Percentiles rank a stretch among this genome's conserved stretches.
phyloP scores from a whole-genome alignment of 1,140 invertebrate genomes.

The Pogonognathellus flavescens region DNA sequence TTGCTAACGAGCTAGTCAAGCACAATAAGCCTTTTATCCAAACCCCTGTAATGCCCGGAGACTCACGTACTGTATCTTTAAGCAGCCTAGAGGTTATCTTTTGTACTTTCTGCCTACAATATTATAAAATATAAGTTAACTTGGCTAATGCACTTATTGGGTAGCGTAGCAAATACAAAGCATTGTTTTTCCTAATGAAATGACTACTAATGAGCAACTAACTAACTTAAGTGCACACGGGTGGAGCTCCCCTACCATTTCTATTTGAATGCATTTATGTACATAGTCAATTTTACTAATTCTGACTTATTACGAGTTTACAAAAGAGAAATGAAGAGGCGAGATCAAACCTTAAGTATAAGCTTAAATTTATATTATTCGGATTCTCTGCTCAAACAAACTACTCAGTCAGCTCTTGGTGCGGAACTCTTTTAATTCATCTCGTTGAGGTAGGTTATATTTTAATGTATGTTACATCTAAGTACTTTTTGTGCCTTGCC shows the following conservation, averaged over 20 bases:
- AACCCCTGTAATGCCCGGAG: constrained; percentile 9
- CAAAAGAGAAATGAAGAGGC: background rate
- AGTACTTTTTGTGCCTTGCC: constrained; percentile 1
- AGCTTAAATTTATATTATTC: no score
- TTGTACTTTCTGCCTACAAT: background rate
- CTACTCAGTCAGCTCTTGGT: no score
- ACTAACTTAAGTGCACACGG: constrained; percentile 41
- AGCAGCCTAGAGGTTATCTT: background rate
- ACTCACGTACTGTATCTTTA: background rate
- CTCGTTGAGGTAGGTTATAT: constrained; percentile 20
- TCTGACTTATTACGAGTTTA: background rate
- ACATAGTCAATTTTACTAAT: background rate
- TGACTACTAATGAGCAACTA: background rate
- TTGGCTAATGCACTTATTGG: constrained; percentile 13
- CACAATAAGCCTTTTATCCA: background rate
- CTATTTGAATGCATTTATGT: background rate
- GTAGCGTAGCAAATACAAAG: background rate
- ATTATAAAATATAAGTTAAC: background rate
- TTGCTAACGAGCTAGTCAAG: constrained; percentile 32
- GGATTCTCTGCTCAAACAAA: no score
- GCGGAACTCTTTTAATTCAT: background rate
- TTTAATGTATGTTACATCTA: background rate
- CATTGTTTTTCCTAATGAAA: constrained; percentile 28
- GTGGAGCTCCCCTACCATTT: constrained; percentile 5
- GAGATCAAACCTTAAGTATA: constrained; percentile 5